phyloP scores from a whole-genome alignment of 2,113 vertebrate species.

The Setophaga coronata region DNA sequence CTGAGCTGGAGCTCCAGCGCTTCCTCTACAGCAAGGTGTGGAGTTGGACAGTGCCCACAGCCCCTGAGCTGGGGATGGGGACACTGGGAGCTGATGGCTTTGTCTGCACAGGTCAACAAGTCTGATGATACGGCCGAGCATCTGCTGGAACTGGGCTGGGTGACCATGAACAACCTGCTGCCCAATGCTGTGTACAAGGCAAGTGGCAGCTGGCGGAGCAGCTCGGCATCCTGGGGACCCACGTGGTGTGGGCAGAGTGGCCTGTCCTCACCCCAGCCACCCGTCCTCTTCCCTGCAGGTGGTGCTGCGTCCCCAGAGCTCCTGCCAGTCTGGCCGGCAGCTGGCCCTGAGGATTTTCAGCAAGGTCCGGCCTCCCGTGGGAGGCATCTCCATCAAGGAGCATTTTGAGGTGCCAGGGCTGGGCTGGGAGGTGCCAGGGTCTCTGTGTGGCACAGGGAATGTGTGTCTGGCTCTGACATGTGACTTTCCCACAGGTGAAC shows the following conservation, averaged over 20 bases:
- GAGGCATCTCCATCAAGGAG: slow-evolving; percentile 97
- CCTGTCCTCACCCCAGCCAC: not conserved
- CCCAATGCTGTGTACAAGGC: slow-evolving; percentile 96
- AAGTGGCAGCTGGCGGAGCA: not conserved
- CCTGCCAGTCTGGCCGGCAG: slow-evolving; percentile 90
- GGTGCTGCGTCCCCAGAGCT: slow-evolving; percentile 94
- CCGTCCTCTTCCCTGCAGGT: slow-evolving; percentile 76
- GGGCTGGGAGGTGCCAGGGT: not conserved
- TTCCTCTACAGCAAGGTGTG: slow-evolving; percentile 98
- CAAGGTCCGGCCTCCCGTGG: slow-evolving; percentile 96
- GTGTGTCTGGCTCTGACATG: not conserved
- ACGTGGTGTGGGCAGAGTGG: not conserved
- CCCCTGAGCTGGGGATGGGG: not conserved
- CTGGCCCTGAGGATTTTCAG: slow-evolving; percentile 95
- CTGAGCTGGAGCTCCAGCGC: slow-evolving; percentile 94
- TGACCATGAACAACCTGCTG: slow-evolving; percentile 97
- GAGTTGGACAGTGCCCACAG: not conserved
- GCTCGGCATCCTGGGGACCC: not conserved
- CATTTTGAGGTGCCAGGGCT: slow-evolving; percentile 88
- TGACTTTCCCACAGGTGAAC: slow-evolving; percentile 82
- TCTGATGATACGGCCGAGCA: slow-evolving; percentile 98
- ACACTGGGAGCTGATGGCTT: not conserved
- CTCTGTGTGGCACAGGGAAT: rapidly evolving
- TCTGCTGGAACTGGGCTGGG: slow-evolving; percentile 95
- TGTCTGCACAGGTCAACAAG: slow-evolving; percentile 87